Base-by-base conservation (phyloP, 2,113 vertebrate species). In the Empidonax alnorum region DNA sequence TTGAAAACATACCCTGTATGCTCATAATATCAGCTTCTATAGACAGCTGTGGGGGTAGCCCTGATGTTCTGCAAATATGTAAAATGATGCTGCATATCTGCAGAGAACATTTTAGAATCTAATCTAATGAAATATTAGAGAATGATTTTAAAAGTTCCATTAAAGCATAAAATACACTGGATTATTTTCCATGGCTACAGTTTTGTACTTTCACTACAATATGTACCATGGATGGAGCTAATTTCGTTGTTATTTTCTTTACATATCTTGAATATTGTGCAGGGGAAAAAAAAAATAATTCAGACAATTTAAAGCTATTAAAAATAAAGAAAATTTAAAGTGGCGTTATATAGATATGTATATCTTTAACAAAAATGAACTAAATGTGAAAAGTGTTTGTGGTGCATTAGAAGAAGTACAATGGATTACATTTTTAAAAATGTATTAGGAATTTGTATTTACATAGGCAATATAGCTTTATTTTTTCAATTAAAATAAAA, bases 1-100 rank as follows among this genome's bases (percentile, higher is more conserved):
- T 96, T 94, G 50, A 68, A 96, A 90, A 52, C 8, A 2, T 46
- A 16, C 12, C 12, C 49, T 80, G 73, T 71, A 86, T 73, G 75
- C 87, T 46, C 14, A 22, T 37, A 50, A 78, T 25, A 18, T 22
- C 55, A 89, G 58, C 59, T 88, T 59, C 35, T 65, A 30, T 35
- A 89, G 41, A 39, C 90, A 97, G 73, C 65, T 97, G 69, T 56
- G 44, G 83, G 35, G 89, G 27, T 44, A 94, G 46, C 47, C 24
- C n/a, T 30, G 15, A 39, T 47, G 7, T 46, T 55, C 25, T 93
- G 67, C 96, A 95, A 86, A 91, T 91, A 67, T 58, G n/a, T 62
- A 67, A 81, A 77, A 83, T 59, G 46, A 58, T 18, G 28, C 3
- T 76, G 37, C 67, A 71, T 9, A 87, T 90, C 44, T 73, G n/a